Percentiles rank a stretch among this genome's conserved stretches.
Evolutionary conservation across 2,888 invertebrate species (phyloP).

Genomic region (Neoascia interrupta): DNA sequence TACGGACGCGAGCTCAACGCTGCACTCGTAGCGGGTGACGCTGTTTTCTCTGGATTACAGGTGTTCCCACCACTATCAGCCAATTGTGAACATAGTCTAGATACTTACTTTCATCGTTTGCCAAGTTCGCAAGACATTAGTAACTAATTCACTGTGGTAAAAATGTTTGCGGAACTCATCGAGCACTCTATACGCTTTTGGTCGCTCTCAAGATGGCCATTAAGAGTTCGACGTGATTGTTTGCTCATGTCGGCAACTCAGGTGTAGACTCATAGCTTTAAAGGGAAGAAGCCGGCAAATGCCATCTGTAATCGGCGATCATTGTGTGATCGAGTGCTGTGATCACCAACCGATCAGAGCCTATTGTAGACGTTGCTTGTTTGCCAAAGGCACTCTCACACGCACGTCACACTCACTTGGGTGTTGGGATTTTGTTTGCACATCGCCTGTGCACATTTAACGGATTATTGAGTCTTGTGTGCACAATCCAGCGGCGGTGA

Average conservation of each 20-base stretch:
- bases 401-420: constrained; percentile 40
- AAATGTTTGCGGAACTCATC: constrained; percentile 58
- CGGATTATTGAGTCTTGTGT: constrained; percentile 77
- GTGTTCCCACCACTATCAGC: background rate
- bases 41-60: background rate
- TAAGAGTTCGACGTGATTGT: constrained; percentile 56
- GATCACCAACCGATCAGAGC: constrained; percentile 66
- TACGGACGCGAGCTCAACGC: constrained; percentile 42
- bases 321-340: constrained; percentile 55
- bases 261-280: constrained; percentile 42
- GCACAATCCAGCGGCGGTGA: constrained; percentile 50
- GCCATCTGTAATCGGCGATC: constrained; percentile 57
- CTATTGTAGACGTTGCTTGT: constrained; percentile 48
- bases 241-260: constrained; percentile 60
- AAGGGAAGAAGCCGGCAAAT: constrained; percentile 64
- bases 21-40: constrained; percentile 56
- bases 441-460: constrained; percentile 76
- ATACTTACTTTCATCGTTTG: constrained; percentile 8
- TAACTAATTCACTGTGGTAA: constrained; percentile 45
- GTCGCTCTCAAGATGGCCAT: constrained; percentile 60
- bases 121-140: background rate
- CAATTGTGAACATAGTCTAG: constrained; percentile 40
- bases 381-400: constrained; percentile 51
- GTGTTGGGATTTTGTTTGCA: constrained; percentile 58
- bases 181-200: constrained; percentile 42